Evolutionary conservation across 2,797 vertebrate species (phyloP).

Genomic region (Cryptoprocta ferox): DNA sequence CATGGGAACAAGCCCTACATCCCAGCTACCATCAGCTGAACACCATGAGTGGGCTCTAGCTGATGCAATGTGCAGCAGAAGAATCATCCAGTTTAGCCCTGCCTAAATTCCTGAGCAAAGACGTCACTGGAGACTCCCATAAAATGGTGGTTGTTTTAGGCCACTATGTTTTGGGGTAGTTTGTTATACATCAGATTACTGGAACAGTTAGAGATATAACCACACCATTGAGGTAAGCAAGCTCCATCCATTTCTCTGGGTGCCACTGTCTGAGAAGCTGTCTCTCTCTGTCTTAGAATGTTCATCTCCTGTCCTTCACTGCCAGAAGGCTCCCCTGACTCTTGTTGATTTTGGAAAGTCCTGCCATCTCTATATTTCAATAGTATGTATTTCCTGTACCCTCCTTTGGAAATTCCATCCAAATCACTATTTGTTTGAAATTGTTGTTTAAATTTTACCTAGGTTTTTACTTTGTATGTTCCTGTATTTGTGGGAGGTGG

Average conservation of each 20-base stretch:
- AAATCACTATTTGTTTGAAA: not conserved
- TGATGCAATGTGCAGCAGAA: not conserved
- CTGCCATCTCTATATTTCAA: not conserved
- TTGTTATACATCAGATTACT: not conserved
- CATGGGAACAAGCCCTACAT: not conserved
- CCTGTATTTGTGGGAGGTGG: not conserved
- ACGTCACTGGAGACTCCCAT: not conserved
- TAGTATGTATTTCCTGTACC: not conserved
- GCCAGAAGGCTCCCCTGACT: not conserved
- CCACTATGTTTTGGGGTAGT: not conserved
- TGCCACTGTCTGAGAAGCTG: not conserved
- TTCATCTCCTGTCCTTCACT: not conserved
- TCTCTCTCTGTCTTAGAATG: not conserved
- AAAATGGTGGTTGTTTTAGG: not conserved
- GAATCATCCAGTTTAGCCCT: not conserved
- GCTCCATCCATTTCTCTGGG: not conserved
- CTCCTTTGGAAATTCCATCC: not conserved
- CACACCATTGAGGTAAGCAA: not conserved
- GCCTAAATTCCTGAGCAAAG: not conserved
- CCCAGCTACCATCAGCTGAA: too few species aligned
- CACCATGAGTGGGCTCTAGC: not conserved
- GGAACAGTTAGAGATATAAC: not conserved
- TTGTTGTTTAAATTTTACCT: not conserved
- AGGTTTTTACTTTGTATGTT: not conserved
- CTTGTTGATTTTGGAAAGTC: not conserved